A percentile compares a stretch with the other conserved stretches of the same genome.
Conservation (phyloP, 2,113 vertebrate genomes). For the Perca schrenkii region DNA sequence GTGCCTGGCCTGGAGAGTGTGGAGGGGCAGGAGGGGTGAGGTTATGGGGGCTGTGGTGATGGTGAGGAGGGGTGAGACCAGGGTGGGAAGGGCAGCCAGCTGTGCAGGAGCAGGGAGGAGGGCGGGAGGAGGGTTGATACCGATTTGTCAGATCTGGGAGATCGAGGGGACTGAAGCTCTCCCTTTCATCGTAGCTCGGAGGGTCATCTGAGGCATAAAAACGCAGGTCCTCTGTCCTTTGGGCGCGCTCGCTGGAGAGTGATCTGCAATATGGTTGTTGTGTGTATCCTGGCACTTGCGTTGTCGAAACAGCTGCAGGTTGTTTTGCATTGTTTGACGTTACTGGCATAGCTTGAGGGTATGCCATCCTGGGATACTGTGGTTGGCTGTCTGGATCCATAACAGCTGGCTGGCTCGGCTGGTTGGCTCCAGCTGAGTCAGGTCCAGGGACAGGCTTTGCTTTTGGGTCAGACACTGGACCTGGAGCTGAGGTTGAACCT, state of each 20-base stretch:
- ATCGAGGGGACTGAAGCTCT: slow-evolving; percentile 84
- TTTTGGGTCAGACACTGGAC: slow-evolving; percentile 27
- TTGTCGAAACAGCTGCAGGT: slow-evolving; percentile 50
- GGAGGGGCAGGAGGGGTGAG: slow-evolving; percentile 72
- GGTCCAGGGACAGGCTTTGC: slow-evolving; percentile 38
- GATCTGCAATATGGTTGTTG: slow-evolving; percentile 56
- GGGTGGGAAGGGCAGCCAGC: slow-evolving; percentile 69
- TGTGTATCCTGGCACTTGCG: slow-evolving; percentile 65
- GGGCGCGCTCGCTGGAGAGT: slow-evolving; percentile 58
- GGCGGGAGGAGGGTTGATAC: slow-evolving; percentile 74
- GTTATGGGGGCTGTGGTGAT: slow-evolving; percentile 76
- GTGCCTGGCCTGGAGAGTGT: slow-evolving; percentile 72
- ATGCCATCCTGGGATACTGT: slow-evolving; percentile 45
- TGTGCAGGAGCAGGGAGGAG: slow-evolving; percentile 80
- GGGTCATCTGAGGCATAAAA: slow-evolving; percentile 85
- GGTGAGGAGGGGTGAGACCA: slow-evolving; percentile 63
- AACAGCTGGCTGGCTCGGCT: slow-evolving; percentile 59
- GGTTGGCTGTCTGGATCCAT: slow-evolving; percentile 57
- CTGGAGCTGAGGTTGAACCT: slow-evolving; percentile 34
- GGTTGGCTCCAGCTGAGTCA: slow-evolving; percentile 28
- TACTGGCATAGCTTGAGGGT: slow-evolving; percentile 36
- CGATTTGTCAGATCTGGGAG: slow-evolving; percentile 79
- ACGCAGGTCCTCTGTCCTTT: slow-evolving; percentile 60
- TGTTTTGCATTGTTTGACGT: slow-evolving; percentile 64
- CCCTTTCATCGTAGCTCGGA: slow-evolving; percentile 86